Evolutionary conservation across 1,140 invertebrate genomes (phyloP), one percentile per base, ranked within the genome.

Genomic region (Formica selysi): DNA sequence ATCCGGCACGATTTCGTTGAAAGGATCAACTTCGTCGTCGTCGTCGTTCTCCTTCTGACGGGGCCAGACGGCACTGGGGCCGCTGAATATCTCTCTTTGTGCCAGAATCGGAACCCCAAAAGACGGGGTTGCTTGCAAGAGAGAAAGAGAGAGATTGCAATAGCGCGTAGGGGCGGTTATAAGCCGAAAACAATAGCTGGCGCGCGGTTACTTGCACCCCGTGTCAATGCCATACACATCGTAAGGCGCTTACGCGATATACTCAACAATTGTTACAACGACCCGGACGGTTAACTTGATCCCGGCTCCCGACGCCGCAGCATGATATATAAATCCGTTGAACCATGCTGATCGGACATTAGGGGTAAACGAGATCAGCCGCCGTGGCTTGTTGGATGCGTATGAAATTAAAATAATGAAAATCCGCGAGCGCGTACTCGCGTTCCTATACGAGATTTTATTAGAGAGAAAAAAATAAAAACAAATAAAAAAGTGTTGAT

Each of bases 181-280:
- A 90, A 90, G 89, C 89, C 83, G 89, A 90, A 90, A 90, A 90
- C 89, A 90, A 90, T 88, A 84, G 89, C 74, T 59, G 48, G 38
- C 67, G 80, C 78, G 86, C 62, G 86, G 81, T 90, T 90, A 90
- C 89, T 90, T 90, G 86, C 86, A 83, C 89, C 86, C 74, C 78
- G n/a, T 84, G 86, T 90, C 89, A 90, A 90, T 83, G 86, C 89
- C 85, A 85, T 90, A 88, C 89, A 88, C 79, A 84, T 83, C 78
- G 86, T 90, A 90, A 90, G 89, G 86, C 89, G 89, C 89, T 90
- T 90, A 90, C 73, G 38, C 71, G 68, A 90, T 59, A 62, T 80
- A 90, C 89, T 87, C 89, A 41, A 81, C 88, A 76, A 78, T 87
- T 87, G 88, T 89, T 86, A 89, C 88, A 84, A 62, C 57, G 38